Evolutionary conservation across 2,888 invertebrate genomes (phyloP).

Genomic region (Coleophora deauratella): DNA sequence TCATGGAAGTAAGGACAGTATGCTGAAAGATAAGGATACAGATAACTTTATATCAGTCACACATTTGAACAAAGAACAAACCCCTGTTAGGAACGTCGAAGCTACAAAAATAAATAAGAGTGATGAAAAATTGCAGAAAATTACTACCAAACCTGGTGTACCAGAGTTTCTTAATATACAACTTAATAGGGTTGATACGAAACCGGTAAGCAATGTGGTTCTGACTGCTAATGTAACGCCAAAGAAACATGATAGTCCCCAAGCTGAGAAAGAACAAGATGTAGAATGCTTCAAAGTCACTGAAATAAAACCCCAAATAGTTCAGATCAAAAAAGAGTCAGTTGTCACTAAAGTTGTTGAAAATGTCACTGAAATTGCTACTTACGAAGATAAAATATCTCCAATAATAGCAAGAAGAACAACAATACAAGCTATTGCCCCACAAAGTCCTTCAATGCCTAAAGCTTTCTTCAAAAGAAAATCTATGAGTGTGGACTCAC

Average conservation of each 20-base stretch:
- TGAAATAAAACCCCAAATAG: conserved; percentile 32
- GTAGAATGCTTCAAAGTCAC: conserved; percentile 34
- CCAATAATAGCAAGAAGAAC: conserved; percentile 33
- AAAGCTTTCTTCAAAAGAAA: conserved; percentile 70
- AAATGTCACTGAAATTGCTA: conserved; percentile 29
- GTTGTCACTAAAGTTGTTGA: conserved; percentile 36
- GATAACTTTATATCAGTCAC: conserved; percentile 74
- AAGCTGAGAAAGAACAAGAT: conserved; percentile 43
- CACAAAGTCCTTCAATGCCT: conserved; percentile 54
- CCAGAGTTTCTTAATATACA: conserved; percentile 83
- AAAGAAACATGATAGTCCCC: conserved; percentile 59
- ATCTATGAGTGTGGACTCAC: conserved; percentile 70
- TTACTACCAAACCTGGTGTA: conserved; percentile 46
- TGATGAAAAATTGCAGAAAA: conserved; percentile 51
- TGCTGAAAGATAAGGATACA: conserved; percentile 42
- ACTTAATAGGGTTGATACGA: conserved; percentile 79
- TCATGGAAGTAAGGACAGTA: conserved; percentile 26
- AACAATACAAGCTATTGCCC: conserved; percentile 27
- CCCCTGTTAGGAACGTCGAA: conserved; percentile 33
- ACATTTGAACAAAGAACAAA: conserved; percentile 68
- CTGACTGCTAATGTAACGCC: conserved; percentile 75
- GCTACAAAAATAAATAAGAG: conserved; percentile 44
- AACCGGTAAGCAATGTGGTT: conserved; percentile 76
- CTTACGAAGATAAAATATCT: conserved; percentile 36
- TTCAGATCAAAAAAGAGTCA: conserved; percentile 36